phyloP scores from a whole-genome alignment of 2,797 vertebrate species.

The Tachyglossus aculeatus region DNA sequence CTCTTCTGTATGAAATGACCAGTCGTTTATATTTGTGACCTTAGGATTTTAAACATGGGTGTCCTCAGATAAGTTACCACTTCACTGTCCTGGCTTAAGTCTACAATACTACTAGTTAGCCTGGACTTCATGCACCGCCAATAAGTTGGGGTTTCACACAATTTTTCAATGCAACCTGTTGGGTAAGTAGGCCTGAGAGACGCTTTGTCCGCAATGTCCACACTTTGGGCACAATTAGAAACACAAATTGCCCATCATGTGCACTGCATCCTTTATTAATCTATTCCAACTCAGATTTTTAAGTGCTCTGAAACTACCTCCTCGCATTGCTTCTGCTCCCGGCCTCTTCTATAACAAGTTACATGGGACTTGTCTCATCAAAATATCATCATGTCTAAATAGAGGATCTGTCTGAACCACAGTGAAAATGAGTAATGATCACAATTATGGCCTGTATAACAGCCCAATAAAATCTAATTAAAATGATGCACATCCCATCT shows the following conservation, averaged over 20 bases:
- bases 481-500: slow-evolving; percentile 82
- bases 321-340: slow-evolving; percentile 40
- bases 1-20: too few species aligned
- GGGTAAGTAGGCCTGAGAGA: slow-evolving; percentile 15
- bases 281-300: slow-evolving; percentile 4
- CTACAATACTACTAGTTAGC: not conserved
- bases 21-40: too few species aligned
- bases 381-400: slow-evolving; percentile 76
- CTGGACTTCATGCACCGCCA: not conserved
- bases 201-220: not conserved
- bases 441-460: slow-evolving; percentile 80
- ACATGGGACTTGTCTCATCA: slow-evolving; percentile 72
- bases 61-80: too few species aligned
- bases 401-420: slow-evolving; percentile 72
- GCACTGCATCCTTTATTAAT: slow-evolving; percentile 12
- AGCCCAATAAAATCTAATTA: slow-evolving; percentile 84
- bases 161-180: not conserved
- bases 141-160: not conserved
- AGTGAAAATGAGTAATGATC: slow-evolving; percentile 81
- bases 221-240: slow-evolving; percentile 30
- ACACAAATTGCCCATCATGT: slow-evolving; percentile 16
- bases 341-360: slow-evolving; percentile 56
- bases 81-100: too few species aligned
- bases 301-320: slow-evolving; percentile 26
- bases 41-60: too few species aligned